phyloP scores from a whole-genome alignment of 1,140 invertebrate species.

The Dolichoris vasculosae region DNA sequence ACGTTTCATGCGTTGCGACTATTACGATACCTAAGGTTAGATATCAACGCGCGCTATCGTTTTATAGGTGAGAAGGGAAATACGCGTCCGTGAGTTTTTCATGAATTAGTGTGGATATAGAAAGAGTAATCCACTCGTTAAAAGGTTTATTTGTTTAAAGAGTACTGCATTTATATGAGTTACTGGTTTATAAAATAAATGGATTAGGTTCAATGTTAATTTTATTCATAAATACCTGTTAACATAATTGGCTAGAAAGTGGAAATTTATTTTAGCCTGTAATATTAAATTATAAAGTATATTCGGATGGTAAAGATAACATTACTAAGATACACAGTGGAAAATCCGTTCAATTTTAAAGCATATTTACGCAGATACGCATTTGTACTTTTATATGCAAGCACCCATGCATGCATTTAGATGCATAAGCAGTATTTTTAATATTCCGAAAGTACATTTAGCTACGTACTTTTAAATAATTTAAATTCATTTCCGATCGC shows the following conservation, averaged over 20 bases:
- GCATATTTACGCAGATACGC: not conserved
- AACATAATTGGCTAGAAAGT: not conserved
- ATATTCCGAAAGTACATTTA: not conserved
- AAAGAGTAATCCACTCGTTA: not conserved
- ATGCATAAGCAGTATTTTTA: not conserved
- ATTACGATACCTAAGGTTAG: slow-evolving; percentile 38
- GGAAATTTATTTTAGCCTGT: not conserved
- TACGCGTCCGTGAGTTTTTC: not conserved
- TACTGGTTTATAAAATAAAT: not conserved
- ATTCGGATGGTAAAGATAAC: not conserved
- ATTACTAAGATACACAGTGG: not conserved
- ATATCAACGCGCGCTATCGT: not conserved
- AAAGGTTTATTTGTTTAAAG: slow-evolving; percentile 1
- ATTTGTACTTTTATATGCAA: too few species aligned
- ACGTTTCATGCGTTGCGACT: slow-evolving; percentile 38
- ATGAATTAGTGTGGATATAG: too few species aligned
- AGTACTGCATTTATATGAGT: not conserved
- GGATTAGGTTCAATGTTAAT: not conserved
- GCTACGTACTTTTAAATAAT: not conserved
- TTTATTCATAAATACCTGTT: slow-evolving; percentile 6
- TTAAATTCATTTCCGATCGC: not conserved
- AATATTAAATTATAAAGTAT: not conserved
- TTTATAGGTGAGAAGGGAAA: not conserved
- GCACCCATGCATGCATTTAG: too few species aligned
- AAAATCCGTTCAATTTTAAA: not conserved